Evolutionary conservation across 2,113 vertebrate genomes (phyloP).

Genomic region (Nettapus auritus): DNA sequence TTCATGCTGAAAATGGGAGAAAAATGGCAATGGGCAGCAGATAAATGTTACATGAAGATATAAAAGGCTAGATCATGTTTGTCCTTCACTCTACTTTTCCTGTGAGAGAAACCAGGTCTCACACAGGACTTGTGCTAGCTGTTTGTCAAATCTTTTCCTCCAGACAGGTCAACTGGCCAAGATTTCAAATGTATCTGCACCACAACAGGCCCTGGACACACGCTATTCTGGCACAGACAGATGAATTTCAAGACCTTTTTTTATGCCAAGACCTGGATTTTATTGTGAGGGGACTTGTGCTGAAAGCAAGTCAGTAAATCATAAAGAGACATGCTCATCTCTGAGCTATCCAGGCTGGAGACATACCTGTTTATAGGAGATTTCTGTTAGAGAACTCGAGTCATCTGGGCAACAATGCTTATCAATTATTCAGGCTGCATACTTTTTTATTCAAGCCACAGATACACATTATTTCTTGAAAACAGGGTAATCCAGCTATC

Average conservation of each 20-base stretch:
- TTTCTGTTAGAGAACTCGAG: neutral
- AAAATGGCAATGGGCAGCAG: neutral
- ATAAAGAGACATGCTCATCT: neutral
- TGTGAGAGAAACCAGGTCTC: neutral
- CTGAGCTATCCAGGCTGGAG: neutral
- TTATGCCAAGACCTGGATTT: neutral
- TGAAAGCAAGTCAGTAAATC: conserved; percentile 1
- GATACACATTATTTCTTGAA: neutral
- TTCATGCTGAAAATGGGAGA: neutral
- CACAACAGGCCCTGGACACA: neutral
- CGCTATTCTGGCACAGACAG: neutral
- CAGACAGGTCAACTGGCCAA: neutral
- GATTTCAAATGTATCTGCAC: neutral
- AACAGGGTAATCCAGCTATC: neutral
- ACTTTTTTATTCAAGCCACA: neutral
- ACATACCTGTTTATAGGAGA: neutral
- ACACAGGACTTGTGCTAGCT: neutral
- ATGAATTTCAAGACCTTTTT: conserved; percentile 1
- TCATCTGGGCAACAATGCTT: neutral
- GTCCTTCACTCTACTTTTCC: neutral
- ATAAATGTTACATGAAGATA: neutral
- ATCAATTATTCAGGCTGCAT: neutral
- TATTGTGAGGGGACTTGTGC: neutral
- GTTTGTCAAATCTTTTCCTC: neutral
- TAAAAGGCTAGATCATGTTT: neutral